Evolutionary conservation across 2,888 invertebrate species (phyloP).

Genomic region (Ophion slaviceki): DNA sequence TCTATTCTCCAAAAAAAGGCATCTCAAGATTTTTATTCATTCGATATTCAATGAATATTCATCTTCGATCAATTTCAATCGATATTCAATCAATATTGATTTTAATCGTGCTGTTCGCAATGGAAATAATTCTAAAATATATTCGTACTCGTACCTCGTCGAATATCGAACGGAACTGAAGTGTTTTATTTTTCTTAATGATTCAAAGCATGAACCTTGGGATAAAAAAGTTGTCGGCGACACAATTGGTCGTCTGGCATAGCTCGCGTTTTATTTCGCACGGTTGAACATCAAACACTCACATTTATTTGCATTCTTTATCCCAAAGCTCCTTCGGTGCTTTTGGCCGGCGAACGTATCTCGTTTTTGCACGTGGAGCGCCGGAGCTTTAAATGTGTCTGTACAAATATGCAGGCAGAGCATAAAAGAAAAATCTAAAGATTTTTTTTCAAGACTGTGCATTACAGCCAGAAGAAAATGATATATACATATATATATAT

Average conservation of each 20-base stretch:
- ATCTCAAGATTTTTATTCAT: not conserved
- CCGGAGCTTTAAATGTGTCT: not conserved
- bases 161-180: too few species aligned
- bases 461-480: conserved; percentile 59
- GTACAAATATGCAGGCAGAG: conserved; percentile 66
- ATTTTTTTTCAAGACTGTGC: conserved; percentile 66
- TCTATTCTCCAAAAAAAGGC: not conserved
- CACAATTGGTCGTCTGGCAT: conserved; percentile 16
- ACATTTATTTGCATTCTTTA: conserved; percentile 33
- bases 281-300: conserved; percentile 38
- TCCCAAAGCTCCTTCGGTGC: conserved; percentile 15
- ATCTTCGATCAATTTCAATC: too few species aligned
- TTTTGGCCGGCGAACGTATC: conserved; percentile 34
- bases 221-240: too few species aligned
- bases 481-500: not conserved
- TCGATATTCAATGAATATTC: not conserved
- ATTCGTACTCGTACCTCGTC: too few species aligned
- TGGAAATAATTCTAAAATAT: too few species aligned
- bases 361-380: conserved; percentile 12
- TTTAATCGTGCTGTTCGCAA: too few species aligned
- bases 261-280: conserved; percentile 38
- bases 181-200: too few species aligned
- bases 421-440: conserved; percentile 69
- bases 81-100: too few species aligned
- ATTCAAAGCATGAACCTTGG: too few species aligned